These are phyloP conservation scores for Sceliomorpha sp. DNA, from an alignment of 2,888 invertebrate genomes.

Conservation along the genomic window DNA sequence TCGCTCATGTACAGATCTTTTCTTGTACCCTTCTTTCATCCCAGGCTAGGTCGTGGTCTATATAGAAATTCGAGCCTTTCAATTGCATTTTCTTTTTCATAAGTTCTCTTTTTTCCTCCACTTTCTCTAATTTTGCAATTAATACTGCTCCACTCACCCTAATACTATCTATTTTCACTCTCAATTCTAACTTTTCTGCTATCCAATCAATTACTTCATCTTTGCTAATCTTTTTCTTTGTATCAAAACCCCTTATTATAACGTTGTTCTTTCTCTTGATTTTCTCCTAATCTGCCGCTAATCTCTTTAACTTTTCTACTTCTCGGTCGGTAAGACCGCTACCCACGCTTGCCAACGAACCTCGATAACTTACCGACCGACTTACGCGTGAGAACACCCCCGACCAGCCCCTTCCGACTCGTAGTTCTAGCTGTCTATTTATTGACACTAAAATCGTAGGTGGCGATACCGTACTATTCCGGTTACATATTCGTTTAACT, in stretches of 20 bases:
- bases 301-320: conserved; percentile 10
- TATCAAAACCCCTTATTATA: conserved; percentile 5
- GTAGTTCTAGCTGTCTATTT: too few relatives aligned
- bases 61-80: conserved; percentile 5
- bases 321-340: conserved; percentile 7
- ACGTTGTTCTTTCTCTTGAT: conserved; percentile 16
- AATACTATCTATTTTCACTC: background rate
- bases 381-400: background rate
- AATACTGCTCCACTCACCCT: background rate
- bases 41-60: conserved; percentile 15
- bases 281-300: conserved; percentile 7
- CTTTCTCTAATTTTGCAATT: conserved; percentile 1
- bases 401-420: too few relatives aligned
- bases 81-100: conserved; percentile 8
- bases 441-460: too few relatives aligned
- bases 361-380: conserved; percentile 10
- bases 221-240: background rate
- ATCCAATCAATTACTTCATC: conserved; percentile 9
- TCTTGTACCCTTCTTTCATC: conserved; percentile 16
- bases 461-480: too few relatives aligned
- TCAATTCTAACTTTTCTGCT: conserved; percentile 1
- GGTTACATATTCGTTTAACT: too few relatives aligned
- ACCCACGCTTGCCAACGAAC: background rate
- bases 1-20: conserved; percentile 7
- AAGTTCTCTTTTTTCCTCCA: conserved; percentile 10